A percentile compares a stretch with the other conserved stretches of the same genome.
Conservation (phyloP, 2,888 invertebrate genomes). For the Ypsolopha scabrella region DNA sequence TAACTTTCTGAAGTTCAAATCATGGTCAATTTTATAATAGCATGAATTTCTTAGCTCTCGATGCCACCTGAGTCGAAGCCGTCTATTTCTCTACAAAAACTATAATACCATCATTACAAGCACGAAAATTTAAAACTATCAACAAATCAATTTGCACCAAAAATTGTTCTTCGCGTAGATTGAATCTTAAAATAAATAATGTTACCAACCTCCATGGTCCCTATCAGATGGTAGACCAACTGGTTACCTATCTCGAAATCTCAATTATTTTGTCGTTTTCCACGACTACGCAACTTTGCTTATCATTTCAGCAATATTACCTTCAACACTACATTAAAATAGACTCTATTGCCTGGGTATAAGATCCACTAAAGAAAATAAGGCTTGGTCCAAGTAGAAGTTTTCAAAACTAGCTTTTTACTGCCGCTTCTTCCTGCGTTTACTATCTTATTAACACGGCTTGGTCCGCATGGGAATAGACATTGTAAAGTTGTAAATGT, state of each 20-base stretch:
- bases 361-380: no score
- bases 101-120: no score
- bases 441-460: not conserved
- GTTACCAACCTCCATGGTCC: not conserved
- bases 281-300: not conserved
- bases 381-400: no score
- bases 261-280: conserved; percentile 22
- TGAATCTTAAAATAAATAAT: not conserved
- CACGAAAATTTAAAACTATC: not conserved
- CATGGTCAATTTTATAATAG: no score
- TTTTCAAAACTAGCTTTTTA: not conserved
- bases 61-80: no score
- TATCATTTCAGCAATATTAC: no score
- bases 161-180: not conserved
- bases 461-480: not conserved
- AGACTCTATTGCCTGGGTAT: no score
- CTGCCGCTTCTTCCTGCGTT: not conserved
- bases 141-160: not conserved
- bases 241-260: conserved; percentile 5
- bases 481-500: not conserved
- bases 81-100: no score
- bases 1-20: no score
- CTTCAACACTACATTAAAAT: no score
- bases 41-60: no score
- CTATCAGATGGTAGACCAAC: not conserved